Conservation (phyloP, 23 tunicate genomes). For the Trididemnum nubilum region DNA sequence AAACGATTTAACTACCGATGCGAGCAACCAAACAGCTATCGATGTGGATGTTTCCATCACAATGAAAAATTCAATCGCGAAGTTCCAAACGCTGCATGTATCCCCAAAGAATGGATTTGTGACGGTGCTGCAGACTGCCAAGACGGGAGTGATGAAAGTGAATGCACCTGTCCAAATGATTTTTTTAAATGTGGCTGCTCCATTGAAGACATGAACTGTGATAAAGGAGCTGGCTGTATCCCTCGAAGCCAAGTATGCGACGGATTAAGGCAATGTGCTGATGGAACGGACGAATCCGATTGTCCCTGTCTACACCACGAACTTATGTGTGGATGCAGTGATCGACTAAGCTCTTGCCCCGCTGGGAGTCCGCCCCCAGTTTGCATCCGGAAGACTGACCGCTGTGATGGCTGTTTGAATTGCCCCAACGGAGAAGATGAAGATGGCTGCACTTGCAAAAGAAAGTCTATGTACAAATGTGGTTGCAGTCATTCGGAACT, state of each 20-base stretch:
- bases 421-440: constrained; percentile 38
- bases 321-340: constrained; percentile 20
- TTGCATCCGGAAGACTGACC: not conserved
- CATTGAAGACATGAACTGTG: constrained; percentile 8
- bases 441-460: not conserved
- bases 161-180: constrained; percentile 14
- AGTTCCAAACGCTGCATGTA: constrained; percentile 18
- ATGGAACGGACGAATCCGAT: constrained; percentile 16
- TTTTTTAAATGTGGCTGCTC: constrained; percentile 34
- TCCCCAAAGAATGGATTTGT: constrained; percentile 34
- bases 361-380: not conserved
- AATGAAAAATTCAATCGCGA: constrained; percentile 17
- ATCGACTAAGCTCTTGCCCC: not conserved
- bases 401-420: constrained; percentile 38
- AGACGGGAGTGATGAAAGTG: constrained; percentile 34
- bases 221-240: constrained; percentile 41
- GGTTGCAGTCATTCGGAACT: constrained; percentile 9
- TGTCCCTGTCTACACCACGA: constrained; percentile 26
- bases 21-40: constrained; percentile 33
- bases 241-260: constrained; percentile 14
- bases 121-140: constrained; percentile 30
- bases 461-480: constrained; percentile 24
- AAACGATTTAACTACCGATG: constrained; percentile 13
- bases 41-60: constrained; percentile 30
- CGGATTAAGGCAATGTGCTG: constrained; percentile 35